Conservation (phyloP, 1,140 invertebrate species). For the Hylyphantes graminicola region DNA sequence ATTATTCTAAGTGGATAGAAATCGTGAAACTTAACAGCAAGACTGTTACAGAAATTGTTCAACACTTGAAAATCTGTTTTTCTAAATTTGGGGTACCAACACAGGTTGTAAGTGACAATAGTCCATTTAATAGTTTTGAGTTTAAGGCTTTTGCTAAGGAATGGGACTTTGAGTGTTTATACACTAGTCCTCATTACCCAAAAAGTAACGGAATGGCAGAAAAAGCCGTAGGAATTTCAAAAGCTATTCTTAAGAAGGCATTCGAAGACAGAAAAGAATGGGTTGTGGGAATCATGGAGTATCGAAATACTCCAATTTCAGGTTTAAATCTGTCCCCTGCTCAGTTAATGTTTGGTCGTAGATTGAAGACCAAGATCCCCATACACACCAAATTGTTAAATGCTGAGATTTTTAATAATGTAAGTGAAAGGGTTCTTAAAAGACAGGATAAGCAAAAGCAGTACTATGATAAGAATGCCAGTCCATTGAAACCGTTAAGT, state of each 20-base stretch:
- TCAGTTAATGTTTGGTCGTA: not conserved
- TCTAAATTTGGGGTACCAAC: slow-evolving; percentile 15
- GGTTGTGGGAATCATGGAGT: slow-evolving; percentile 21
- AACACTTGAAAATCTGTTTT: slow-evolving; percentile 1
- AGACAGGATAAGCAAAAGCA: too few relatives aligned
- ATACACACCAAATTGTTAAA: slow-evolving; percentile 12
- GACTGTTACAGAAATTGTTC: not conserved
- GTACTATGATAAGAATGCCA: not conserved
- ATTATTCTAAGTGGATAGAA: slow-evolving; percentile 38
- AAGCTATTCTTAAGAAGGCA: slow-evolving; percentile 17
- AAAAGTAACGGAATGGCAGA: slow-evolving; percentile 29
- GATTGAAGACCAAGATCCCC: slow-evolving; percentile 9
- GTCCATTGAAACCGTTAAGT: not conserved
- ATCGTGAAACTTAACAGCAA: not conserved
- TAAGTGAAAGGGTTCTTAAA: too few relatives aligned
- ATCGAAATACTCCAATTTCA: slow-evolving; percentile 25
- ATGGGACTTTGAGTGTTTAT: slow-evolving; percentile 24
- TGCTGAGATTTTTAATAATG: slow-evolving; percentile 1
- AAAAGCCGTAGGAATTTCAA: slow-evolving; percentile 1
- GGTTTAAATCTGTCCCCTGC: slow-evolving; percentile 6
- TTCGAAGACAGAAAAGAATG: not conserved
- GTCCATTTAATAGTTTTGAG: slow-evolving; percentile 7
- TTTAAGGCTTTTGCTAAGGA: slow-evolving; percentile 4
- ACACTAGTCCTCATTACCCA: not conserved
- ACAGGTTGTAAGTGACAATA: slow-evolving; percentile 10